These are phyloP conservation scores for Sphenodon punctatus DNA, from an alignment of 2,797 vertebrate species.

Conservation along the genomic window DNA sequence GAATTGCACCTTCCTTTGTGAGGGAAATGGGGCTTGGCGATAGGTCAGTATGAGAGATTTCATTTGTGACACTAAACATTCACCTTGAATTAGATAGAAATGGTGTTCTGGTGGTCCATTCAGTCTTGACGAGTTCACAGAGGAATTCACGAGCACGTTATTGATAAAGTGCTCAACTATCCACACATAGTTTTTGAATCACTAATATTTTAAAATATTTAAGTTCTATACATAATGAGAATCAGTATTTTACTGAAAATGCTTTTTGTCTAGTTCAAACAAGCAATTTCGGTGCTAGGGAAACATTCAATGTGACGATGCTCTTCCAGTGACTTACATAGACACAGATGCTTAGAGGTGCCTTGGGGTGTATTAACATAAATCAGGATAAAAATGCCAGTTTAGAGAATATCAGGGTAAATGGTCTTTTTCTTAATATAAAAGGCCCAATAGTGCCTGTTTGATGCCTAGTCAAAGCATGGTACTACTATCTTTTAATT, in stretches of 20 bases:
- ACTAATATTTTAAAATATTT: background rate
- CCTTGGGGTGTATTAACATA: rapidly evolving
- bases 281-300: background rate
- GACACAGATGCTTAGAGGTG: background rate
- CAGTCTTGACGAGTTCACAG: background rate
- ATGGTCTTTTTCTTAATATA: conserved; percentile 36
- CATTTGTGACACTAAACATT: background rate
- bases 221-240: background rate
- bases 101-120: background rate
- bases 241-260: background rate
- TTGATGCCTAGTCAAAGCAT: conserved; percentile 14
- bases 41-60: rapidly evolving
- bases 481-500: conserved; percentile 25
- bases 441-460: background rate
- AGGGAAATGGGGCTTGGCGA: background rate
- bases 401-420: background rate
- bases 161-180: no score
- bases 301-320: background rate
- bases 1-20: background rate
- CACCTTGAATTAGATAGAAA: rapidly evolving
- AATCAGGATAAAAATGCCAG: background rate
- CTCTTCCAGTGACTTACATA: background rate
- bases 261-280: background rate
- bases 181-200: rapidly evolving
- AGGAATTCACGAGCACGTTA: no score